Base-by-base conservation (phyloP, 2,797 vertebrate species). In the Sylvilagus floridanus region DNA sequence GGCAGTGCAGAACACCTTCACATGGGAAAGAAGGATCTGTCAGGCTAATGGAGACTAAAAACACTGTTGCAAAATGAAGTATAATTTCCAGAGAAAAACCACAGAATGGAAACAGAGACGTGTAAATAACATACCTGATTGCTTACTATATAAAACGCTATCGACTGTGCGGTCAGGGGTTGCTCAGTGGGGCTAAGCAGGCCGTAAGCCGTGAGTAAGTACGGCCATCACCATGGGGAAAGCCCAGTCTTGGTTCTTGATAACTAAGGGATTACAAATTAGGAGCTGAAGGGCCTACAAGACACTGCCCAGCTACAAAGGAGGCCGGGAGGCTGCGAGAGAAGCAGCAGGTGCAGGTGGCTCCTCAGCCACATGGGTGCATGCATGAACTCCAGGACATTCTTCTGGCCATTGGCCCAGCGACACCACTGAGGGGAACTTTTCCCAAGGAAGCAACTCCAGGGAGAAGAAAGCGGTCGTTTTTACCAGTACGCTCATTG, bases 21-120 rank as follows among this genome's bases (percentile, higher is more conserved):
- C 11, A 32, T 37, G 28, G 47, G 42, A 4, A 16, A 2, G 11
- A 87, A 3, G 52, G 6, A 50, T 7, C 54, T 79, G 32, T 37
- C 24, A 81, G 7, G 73, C 37, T 83, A 90, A 83, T 50, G 30
- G 32, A 26, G 82, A 90, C 88, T 50, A 54, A 93, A 84, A 95
- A 78, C 10, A 24, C 0, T 13, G 35, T 77, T 94, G 50, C 90
- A 84, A 94, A 83, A 71, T 93, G 52, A 91, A 79, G 52, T 57
- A 42, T 3, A 47, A 30, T 81, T 78, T 91, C 84, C 90, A 87
- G 32, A 94, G 73, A 88, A 79, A 57, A 95, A 52, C 21, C 78
- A 91, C 16, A 5, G 47, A 77, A 62, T 50, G 21, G 47, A 63
- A 82, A 88, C 82, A 69, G 19, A 69, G 19, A 76, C 42, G 32